phyloP scores from a whole-genome alignment of 2,113 vertebrate species.

The Odobenus rosmarus region DNA sequence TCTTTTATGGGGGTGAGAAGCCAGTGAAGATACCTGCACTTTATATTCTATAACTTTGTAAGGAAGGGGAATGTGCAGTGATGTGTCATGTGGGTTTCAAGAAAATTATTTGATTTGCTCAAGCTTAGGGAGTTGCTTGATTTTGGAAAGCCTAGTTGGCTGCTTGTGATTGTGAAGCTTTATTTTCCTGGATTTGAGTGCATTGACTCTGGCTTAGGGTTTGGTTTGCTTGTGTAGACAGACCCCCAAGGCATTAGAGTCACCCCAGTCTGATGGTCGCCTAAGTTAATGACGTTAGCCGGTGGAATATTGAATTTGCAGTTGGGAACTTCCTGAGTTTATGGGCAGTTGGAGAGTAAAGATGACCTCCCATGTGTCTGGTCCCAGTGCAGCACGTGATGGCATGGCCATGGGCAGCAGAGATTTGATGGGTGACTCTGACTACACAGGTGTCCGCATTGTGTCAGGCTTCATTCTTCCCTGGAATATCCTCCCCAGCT shows the following conservation, averaged over 20 bases:
- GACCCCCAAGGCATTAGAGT: background rate
- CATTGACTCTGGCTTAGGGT: background rate
- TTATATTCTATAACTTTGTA: background rate
- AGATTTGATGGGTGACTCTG: background rate
- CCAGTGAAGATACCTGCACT: background rate
- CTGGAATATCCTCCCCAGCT: background rate
- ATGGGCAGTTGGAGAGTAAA: background rate
- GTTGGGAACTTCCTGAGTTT: background rate
- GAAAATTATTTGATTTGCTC: background rate
- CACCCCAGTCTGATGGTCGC: background rate
- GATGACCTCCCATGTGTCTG: background rate
- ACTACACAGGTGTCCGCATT: accelerated
- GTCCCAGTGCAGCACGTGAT: accelerated
- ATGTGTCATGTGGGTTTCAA: background rate
- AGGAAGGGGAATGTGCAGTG: background rate
- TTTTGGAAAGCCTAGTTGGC: background rate
- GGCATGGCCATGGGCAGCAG: background rate
- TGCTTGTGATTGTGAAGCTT: background rate
- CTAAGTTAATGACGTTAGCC: no score
- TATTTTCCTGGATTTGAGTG: background rate
- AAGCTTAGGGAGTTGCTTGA: background rate
- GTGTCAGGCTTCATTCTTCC: background rate
- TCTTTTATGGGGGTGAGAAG: background rate
- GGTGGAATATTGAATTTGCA: background rate
- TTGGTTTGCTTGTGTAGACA: background rate